phyloP scores from a whole-genome alignment of 2,113 vertebrate genomes.

The Neofelis nebulosa region DNA sequence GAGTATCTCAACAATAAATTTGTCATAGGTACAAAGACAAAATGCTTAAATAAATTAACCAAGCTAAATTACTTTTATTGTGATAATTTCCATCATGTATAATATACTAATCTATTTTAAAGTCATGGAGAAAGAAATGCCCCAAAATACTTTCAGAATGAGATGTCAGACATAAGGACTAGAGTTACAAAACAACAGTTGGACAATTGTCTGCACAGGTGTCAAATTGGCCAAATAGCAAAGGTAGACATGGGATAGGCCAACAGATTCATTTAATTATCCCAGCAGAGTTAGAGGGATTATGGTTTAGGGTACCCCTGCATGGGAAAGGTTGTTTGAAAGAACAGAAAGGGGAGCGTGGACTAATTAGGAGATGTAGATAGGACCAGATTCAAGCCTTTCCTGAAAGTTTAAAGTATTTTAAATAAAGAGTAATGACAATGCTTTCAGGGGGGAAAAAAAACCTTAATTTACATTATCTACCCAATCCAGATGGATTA shows the following conservation, averaged over 20 bases:
- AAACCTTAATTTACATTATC: not conserved
- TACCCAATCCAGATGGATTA: not conserved
- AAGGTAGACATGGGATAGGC: not conserved
- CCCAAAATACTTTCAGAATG: not conserved
- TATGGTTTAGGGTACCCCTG: not conserved
- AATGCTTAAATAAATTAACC: not conserved
- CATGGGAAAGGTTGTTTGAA: not conserved
- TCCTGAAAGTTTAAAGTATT: not conserved
- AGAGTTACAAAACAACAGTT: not conserved
- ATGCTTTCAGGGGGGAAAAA: not conserved
- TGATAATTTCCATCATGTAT: not conserved
- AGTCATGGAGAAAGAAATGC: not conserved
- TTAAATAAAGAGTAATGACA: not conserved
- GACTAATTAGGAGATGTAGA: not conserved
- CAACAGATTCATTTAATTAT: not conserved
- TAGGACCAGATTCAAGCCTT: not conserved
- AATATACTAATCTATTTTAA: not conserved
- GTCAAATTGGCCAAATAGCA: not conserved
- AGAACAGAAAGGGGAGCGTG: not conserved
- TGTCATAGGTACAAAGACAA: not conserved
- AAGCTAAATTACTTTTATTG: not conserved
- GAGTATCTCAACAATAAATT: constrained; percentile 27
- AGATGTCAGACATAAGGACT: not conserved
- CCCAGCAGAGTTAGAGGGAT: not conserved
- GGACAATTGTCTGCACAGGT: not conserved